Conservation (phyloP, 2,113 vertebrate genomes). For the Columba janthina region DNA sequence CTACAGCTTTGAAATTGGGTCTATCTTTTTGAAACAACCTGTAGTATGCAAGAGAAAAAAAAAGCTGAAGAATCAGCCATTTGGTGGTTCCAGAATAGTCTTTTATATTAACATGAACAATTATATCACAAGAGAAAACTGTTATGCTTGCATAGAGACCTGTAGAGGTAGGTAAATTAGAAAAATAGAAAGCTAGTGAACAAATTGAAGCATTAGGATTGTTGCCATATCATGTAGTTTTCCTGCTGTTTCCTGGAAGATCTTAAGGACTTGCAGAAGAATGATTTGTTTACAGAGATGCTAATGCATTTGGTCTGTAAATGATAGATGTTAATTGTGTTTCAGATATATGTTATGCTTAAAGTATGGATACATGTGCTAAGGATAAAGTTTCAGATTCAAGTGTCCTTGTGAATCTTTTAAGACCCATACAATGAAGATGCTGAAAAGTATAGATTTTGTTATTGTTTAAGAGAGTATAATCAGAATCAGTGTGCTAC, state of each 20-base stretch:
- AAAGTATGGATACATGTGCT: background rate
- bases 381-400: background rate
- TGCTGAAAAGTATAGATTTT: background rate
- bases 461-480: background rate
- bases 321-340: background rate
- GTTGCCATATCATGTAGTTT: background rate
- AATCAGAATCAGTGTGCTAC: background rate
- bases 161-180: background rate
- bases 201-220: background rate
- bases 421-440: background rate
- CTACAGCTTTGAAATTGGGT: too few relatives aligned
- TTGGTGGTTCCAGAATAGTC: background rate
- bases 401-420: background rate
- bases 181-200: background rate
- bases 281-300: background rate
- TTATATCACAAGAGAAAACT: background rate
- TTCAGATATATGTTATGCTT: background rate
- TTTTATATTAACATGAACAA: background rate
- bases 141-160: background rate
- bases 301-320: background rate
- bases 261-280: background rate
- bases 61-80: background rate
- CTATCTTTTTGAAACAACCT: too few relatives aligned
- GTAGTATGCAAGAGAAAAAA: background rate
- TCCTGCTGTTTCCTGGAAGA: background rate